Conservation (phyloP, 2,888 invertebrate species). For the Altica lythri region DNA sequence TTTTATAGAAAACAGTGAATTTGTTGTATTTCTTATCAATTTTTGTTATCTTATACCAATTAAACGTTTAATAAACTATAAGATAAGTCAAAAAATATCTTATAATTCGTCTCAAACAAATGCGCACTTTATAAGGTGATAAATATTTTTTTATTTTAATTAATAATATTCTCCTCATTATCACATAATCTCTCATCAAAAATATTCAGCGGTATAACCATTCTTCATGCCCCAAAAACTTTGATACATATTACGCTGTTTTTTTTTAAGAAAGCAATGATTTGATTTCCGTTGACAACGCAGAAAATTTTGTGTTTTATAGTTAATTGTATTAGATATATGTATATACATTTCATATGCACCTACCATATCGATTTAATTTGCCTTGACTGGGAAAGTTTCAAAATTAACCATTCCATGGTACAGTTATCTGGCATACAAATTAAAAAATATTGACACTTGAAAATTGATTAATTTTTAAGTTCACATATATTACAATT, state of each 20-base stretch:
- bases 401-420: constrained; percentile 13
- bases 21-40: too few relatives aligned
- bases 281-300: constrained; percentile 16
- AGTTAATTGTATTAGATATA: constrained; percentile 7
- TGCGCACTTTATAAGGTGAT: too few relatives aligned
- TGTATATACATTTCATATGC: constrained; percentile 17
- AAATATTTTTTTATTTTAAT: constrained; percentile 6
- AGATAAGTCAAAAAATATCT: too few relatives aligned
- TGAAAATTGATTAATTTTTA: constrained; percentile 9
- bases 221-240: constrained; percentile 24
- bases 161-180: constrained; percentile 8
- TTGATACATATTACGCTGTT: neutral
- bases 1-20: too few relatives aligned
- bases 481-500: too few relatives aligned
- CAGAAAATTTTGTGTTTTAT: constrained; percentile 20
- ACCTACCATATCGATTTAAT: constrained; percentile 27
- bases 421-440: constrained; percentile 8
- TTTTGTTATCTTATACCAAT: too few relatives aligned
- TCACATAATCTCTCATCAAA: constrained; percentile 16
- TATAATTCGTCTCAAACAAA: neutral
- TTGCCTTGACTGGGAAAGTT: constrained; percentile 28
- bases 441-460: constrained; percentile 7
- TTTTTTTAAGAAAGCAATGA: constrained; percentile 20
- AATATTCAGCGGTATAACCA: constrained; percentile 11
- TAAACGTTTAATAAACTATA: too few relatives aligned